These are phyloP conservation scores for Drosophila murphyi DNA, from an alignment of 1,140 invertebrate species.

Conservation along the genomic window DNA sequence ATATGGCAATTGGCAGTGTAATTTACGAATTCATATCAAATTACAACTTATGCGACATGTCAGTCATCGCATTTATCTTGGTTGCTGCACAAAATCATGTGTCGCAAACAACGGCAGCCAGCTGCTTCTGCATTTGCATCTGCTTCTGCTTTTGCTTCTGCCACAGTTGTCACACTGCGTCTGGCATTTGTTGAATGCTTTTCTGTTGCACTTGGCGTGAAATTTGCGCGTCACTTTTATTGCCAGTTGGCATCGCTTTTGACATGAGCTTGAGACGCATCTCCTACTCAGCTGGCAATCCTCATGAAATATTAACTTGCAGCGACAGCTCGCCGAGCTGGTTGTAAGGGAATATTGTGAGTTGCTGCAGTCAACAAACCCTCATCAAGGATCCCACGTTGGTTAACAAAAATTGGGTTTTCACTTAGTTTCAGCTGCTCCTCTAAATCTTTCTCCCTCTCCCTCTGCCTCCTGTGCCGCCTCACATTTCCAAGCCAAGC, in stretches of 20 bases:
- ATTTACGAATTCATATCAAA: slow-evolving; percentile 76
- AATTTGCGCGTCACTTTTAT: slow-evolving; percentile 78
- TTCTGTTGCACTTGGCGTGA: slow-evolving; percentile 73
- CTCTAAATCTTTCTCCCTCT: not conserved
- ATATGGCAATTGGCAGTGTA: slow-evolving; percentile 65
- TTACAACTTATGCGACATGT: slow-evolving; percentile 52
- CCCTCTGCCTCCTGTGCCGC: slow-evolving; percentile 34
- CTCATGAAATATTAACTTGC: slow-evolving; percentile 70
- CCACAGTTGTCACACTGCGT: slow-evolving; percentile 30
- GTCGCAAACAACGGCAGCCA: slow-evolving; percentile 42
- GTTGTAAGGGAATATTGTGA: slow-evolving; percentile 1
- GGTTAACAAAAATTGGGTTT: slow-evolving; percentile 75
- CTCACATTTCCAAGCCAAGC: slow-evolving; percentile 57
- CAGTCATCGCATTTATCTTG: slow-evolving; percentile 71
- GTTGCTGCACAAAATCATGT: slow-evolving; percentile 37
- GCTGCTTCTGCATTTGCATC: slow-evolving; percentile 10
- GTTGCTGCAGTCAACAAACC: not conserved
- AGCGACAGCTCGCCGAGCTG: slow-evolving; percentile 51
- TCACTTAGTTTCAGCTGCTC: slow-evolving; percentile 71
- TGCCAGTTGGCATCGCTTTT: slow-evolving; percentile 54
- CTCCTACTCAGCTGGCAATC: slow-evolving; percentile 52
- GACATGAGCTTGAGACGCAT: slow-evolving; percentile 1
- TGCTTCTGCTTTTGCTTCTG: slow-evolving; percentile 19
- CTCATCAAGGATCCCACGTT: not conserved
- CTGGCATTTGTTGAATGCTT: slow-evolving; percentile 80